Evolutionary conservation across 1,140 invertebrate species (phyloP), one percentile per base, ranked within the genome.

Genomic region (Brachystomella parvula): DNA sequence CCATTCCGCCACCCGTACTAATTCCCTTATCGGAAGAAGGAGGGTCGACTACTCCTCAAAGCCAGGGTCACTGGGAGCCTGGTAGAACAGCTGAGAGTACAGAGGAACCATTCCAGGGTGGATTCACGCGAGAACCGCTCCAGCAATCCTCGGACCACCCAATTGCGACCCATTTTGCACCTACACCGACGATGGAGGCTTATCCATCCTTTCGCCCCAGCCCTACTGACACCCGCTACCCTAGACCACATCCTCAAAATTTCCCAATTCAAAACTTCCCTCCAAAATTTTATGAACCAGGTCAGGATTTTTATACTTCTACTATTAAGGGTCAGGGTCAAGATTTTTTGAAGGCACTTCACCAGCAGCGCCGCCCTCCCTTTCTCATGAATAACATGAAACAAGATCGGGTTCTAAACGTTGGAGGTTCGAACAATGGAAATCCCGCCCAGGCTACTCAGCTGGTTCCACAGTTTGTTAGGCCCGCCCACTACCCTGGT

Each of bases 271-370:
- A 39, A 3, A 64, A 64, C 64, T 33, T 30, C 26, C 64, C 68
- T 21, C 63, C 71, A 39, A 65, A 67, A 2, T 64, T 64, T 31
- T 29, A 68, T 26, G 66, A 68, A 21, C 71, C 67, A 0, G 71
- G 64, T 47, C 64, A 70, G 56, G 71, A 73, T 19, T 73, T 69
- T 56, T 70, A 65, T 49, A 68, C 68, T 0, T 61, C 67, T 1
- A 72, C 68, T 17, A 39, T 69, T 6, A 32, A 44, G n/a, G 32
- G 29, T 2, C n/a, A 49, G 30, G 21, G 32, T 19, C 30, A 30
- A 3, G 12, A 24, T 21, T 60, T 28, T 26, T 30, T 57, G 17
- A 64, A 59, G 62, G n/a, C n/a, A n/a, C n/a, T n/a, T n/a, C n/a
- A n/a, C 63, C 59, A 12, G n/a, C 32, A 3, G 58, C 58, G 24